phyloP scores from a whole-genome alignment of 2,888 invertebrate species.

The Tholera decimalis region DNA sequence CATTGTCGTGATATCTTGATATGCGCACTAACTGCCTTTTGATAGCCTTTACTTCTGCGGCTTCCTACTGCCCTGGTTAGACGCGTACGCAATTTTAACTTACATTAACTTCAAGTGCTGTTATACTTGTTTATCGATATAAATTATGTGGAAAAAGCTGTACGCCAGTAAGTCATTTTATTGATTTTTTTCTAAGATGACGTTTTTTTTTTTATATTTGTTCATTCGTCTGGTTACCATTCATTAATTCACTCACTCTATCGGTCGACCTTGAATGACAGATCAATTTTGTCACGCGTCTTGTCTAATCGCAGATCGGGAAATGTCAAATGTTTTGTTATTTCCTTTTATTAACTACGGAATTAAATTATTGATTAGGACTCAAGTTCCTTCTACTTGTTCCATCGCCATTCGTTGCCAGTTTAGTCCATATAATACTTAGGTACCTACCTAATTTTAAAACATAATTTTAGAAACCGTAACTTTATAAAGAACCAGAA shows the following conservation, averaged over 20 bases:
- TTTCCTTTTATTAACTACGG: constrained; percentile 30
- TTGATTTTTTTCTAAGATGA: constrained; percentile 27
- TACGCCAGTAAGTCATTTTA: constrained; percentile 74
- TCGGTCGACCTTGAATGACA: constrained; percentile 49
- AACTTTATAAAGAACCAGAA: no score
- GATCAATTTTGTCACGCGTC: constrained; percentile 37
- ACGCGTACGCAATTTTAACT: constrained; percentile 62
- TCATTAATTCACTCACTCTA: constrained; percentile 46
- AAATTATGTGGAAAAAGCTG: constrained; percentile 74
- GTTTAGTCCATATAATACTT: background rate
- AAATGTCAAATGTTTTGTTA: constrained; percentile 41
- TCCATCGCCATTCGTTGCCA: constrained; percentile 18
- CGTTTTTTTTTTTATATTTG: constrained; percentile 44
- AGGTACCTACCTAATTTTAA: background rate
- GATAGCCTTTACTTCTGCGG: constrained; percentile 79
- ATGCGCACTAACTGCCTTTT: constrained; percentile 81
- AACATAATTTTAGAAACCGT: constrained; percentile 6
- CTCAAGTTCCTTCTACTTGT: constrained; percentile 15
- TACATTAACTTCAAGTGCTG: constrained; percentile 32
- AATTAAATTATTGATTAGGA: constrained; percentile 21
- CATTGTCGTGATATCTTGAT: constrained; percentile 86
- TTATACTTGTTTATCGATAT: constrained; percentile 24
- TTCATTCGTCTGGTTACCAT: constrained; percentile 34
- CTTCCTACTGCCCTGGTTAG: constrained; percentile 72
- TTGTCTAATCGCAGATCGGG: constrained; percentile 51